Conservation (phyloP, 2,888 invertebrate species). For the Chorisops tibialis region DNA sequence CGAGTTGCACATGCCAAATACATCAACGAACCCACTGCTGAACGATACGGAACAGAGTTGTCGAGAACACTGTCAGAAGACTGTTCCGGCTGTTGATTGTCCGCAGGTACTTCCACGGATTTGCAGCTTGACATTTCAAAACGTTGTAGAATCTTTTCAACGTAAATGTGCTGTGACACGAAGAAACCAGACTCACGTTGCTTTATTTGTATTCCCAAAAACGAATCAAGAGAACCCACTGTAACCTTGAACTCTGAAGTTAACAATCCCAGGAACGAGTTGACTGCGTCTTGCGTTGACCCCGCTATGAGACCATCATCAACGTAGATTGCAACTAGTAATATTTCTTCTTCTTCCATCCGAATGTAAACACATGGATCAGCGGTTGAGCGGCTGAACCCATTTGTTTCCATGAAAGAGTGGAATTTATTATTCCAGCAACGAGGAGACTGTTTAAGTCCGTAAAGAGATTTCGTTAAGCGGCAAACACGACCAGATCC, state of each 20-base stretch:
- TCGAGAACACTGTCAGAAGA: not conserved
- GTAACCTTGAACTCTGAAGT: slow-evolving; percentile 7
- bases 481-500: slow-evolving; percentile 8
- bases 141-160: not conserved
- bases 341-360: not conserved
- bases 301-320: slow-evolving; percentile 17
- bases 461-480: not conserved
- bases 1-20: not conserved
- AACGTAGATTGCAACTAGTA: slow-evolving; percentile 17
- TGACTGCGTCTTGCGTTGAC: not conserved
- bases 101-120: slow-evolving; percentile 6
- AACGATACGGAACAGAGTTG: slow-evolving; percentile 3
- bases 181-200: not conserved
- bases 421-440: slow-evolving; percentile 9
- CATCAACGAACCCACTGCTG: not conserved
- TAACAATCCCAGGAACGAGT: slow-evolving; percentile 4
- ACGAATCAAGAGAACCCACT: no score
- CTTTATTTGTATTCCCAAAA: not conserved
- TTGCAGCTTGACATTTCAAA: not conserved
- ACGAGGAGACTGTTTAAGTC: slow-evolving; percentile 12
- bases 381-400: slow-evolving; percentile 9
- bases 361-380: slow-evolving; percentile 8
- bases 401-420: not conserved
- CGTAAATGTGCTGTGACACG: not conserved
- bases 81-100: not conserved